Percentiles rank a stretch among this genome's conserved stretches.
Evolutionary conservation across 2,888 invertebrate species (phyloP).

Genomic region (Morpho achilles): DNA sequence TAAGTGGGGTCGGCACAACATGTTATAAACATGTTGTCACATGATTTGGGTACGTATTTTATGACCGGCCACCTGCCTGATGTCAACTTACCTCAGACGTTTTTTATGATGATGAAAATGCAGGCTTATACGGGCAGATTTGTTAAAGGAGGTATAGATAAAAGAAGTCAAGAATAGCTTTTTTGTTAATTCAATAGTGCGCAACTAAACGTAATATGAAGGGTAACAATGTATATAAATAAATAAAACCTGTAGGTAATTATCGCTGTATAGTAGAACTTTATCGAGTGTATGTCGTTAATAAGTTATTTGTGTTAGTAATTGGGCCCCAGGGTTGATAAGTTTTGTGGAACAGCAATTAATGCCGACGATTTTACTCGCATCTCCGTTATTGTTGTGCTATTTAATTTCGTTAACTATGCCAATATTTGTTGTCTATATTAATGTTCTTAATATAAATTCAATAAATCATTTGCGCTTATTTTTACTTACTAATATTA

Average conservation of each 20-base stretch:
- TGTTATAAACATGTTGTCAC: no score
- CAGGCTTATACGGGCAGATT: no score
- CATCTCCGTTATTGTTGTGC: not conserved
- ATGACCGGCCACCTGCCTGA: no score
- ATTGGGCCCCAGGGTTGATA: constrained; percentile 8
- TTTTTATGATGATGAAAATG: no score
- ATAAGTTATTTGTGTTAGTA: constrained; percentile 10
- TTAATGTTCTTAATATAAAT: not conserved
- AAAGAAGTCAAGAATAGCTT: no score
- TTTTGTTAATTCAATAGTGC: no score
- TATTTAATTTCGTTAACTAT: constrained; percentile 6
- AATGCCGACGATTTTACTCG: not conserved
- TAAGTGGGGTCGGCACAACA: no score
- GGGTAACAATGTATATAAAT: not conserved
- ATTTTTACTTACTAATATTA: no score
- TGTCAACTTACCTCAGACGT: no score
- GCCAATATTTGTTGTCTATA: not conserved
- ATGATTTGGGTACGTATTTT: no score
- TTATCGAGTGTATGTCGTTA: constrained; percentile 10
- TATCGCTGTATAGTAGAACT: not conserved
- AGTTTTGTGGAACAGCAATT: constrained; percentile 10
- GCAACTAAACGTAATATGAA: no score
- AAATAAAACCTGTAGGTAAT: not conserved
- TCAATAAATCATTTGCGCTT: not conserved
- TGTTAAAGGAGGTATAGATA: no score